Conservation (phyloP, 2,113 vertebrate genomes). For the Murina feae region DNA sequence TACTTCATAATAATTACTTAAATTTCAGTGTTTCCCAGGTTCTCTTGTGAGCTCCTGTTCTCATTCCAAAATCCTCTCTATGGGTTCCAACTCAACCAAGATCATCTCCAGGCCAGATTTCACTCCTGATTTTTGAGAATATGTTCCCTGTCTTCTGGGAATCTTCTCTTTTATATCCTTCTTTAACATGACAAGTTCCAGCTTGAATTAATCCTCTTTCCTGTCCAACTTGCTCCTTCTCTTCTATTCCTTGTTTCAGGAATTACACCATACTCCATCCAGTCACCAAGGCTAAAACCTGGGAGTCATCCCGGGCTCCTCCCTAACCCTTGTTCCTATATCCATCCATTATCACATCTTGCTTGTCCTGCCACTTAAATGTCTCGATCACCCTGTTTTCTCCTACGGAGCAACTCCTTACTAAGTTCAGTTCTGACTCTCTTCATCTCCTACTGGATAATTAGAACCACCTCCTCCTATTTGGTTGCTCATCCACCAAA, state of each 20-base stretch:
- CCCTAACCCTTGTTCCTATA: background rate
- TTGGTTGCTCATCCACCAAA: background rate
- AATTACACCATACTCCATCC: slow-evolving; percentile 46
- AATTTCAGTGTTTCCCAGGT: background rate
- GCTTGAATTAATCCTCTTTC: slow-evolving; percentile 48
- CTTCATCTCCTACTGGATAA: background rate
- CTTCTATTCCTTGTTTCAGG: slow-evolving; percentile 58
- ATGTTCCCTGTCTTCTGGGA: background rate
- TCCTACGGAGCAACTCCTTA: background rate
- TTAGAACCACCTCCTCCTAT: background rate
- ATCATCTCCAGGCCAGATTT: background rate
- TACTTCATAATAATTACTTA: background rate
- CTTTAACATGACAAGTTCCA: slow-evolving; percentile 45
- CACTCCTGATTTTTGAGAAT: background rate
- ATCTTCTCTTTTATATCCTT: background rate
- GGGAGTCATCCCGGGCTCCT: slow-evolving; percentile 23
- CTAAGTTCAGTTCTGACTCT: background rate
- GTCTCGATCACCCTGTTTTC: background rate
- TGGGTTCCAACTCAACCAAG: background rate
- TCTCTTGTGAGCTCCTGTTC: background rate
- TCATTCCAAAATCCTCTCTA: background rate
- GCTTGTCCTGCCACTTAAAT: background rate
- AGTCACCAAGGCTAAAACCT: background rate
- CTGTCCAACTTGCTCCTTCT: slow-evolving; percentile 47
- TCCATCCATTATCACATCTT: background rate